Conservation (phyloP, 2,113 vertebrate genomes). For the Phodopus roborovskii region DNA sequence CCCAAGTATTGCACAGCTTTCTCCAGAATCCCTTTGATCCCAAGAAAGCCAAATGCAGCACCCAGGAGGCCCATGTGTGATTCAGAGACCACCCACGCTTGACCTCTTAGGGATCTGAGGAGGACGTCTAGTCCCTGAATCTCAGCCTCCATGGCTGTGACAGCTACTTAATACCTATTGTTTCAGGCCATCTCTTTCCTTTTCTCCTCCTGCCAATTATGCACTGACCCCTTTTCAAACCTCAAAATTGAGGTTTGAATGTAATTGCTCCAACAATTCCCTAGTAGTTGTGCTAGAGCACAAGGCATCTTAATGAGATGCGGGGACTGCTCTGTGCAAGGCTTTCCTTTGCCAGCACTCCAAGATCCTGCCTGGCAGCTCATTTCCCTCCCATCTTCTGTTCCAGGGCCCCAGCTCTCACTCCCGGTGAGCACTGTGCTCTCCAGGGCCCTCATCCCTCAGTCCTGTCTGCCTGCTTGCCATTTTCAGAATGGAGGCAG, state of each 20-base stretch:
- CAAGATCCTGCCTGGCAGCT: neutral
- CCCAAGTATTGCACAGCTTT: neutral
- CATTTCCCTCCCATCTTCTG: neutral
- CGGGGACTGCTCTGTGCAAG: neutral
- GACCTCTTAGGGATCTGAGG: neutral
- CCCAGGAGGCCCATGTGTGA: neutral
- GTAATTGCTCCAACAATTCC: constrained; percentile 45
- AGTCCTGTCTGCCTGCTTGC: neutral
- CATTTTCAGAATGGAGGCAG: constrained; percentile 20
- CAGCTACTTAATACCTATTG: neutral
- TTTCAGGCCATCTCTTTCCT: constrained; percentile 30
- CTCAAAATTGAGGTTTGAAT: constrained; percentile 39
- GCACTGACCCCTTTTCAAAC: constrained; percentile 32
- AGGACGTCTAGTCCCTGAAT: neutral
- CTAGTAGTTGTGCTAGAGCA: neutral
- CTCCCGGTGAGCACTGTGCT: neutral
- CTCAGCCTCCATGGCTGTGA: neutral
- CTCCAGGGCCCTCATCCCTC: neutral
- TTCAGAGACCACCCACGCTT: neutral
- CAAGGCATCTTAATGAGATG: constrained; percentile 51
- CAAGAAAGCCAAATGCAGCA: neutral
- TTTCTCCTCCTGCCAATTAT: constrained; percentile 19
- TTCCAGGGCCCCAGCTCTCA: neutral
- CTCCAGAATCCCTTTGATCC: neutral
- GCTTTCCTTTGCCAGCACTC: neutral